These are phyloP conservation scores for Sebastes trivittatus DNA, from an alignment of 2,797 vertebrate species.

Conservation along the genomic window DNA sequence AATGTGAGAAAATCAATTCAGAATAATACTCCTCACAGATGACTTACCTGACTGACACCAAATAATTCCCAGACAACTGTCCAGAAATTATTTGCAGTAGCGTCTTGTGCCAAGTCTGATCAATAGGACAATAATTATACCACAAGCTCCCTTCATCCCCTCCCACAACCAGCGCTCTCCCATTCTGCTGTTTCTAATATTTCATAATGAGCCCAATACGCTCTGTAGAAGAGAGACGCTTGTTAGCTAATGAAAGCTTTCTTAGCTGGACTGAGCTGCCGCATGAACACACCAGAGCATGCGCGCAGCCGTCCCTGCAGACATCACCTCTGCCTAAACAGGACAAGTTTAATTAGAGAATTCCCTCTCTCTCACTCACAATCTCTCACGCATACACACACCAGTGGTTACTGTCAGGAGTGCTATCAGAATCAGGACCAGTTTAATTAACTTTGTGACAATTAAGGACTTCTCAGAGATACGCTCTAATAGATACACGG, in stretches of 20 bases:
- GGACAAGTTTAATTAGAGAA: conserved; percentile 75
- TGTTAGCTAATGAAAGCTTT: conserved; percentile 68
- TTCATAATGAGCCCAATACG: conserved; percentile 62
- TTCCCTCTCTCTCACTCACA: conserved; percentile 38
- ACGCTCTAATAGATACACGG: conserved; percentile 64
- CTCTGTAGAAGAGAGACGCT: conserved; percentile 43
- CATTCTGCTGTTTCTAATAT: conserved; percentile 62
- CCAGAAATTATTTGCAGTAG: conserved; percentile 26
- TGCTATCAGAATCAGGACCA: conserved; percentile 71
- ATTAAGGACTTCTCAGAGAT: conserved; percentile 78
- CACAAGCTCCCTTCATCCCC: not conserved
- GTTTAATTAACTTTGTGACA: conserved; percentile 82
- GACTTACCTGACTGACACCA: conserved; percentile 19
- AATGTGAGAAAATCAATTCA: conserved; percentile 17
- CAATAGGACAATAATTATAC: conserved; percentile 61
- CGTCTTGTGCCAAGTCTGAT: conserved; percentile 40
- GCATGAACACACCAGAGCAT: conserved; percentile 32
- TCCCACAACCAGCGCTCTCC: conserved; percentile 2
- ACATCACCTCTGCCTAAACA: conserved; percentile 67
- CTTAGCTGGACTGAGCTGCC: conserved; percentile 39
- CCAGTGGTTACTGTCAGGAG: conserved; percentile 62
- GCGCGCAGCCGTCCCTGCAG: conserved; percentile 34
- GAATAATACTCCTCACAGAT: conserved; percentile 13
- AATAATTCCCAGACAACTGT: conserved; percentile 3
- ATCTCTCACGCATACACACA: conserved; percentile 26